These are phyloP conservation scores for Magallana nippona DNA, from an alignment of 2,888 invertebrate genomes.

Conservation along the genomic window DNA sequence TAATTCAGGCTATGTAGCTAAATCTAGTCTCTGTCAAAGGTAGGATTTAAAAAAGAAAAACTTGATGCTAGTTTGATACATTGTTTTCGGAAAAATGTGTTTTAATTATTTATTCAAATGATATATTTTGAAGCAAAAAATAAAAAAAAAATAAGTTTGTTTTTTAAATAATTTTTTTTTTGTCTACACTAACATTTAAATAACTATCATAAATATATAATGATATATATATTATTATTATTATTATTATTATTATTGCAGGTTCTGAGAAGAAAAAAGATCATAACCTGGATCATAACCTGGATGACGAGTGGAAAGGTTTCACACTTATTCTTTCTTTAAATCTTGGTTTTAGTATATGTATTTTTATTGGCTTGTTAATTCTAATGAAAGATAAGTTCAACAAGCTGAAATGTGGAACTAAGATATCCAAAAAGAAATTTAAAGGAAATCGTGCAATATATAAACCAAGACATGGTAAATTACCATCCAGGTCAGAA, in stretches of 20 bases:
- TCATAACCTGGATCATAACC: not conserved
- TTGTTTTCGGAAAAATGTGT: no score
- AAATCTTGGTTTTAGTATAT: conserved; percentile 20
- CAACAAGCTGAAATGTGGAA: conserved; percentile 26
- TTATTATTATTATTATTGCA: conserved; percentile 11
- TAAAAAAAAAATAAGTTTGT: no score
- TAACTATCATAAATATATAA: no score
- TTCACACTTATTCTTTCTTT: conserved; percentile 17
- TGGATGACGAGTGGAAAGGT: conserved; percentile 15
- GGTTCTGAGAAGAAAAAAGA: conserved; percentile 3
- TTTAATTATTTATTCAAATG: no score
- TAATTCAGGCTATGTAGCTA: no score
- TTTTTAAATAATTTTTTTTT: no score
- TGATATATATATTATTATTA: no score
- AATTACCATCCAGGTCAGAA: conserved; percentile 34
- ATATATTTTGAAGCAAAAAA: no score
- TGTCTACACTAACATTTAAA: no score
- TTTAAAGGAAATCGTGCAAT: conserved; percentile 13
- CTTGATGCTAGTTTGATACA: no score
- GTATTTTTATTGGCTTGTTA: conserved; percentile 16
- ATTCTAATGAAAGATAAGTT: conserved; percentile 27
- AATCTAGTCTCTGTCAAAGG: no score
- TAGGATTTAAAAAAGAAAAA: no score
- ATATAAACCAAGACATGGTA: conserved; percentile 19
- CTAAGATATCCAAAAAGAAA: conserved; percentile 25